Conservation (phyloP, 2,113 vertebrate genomes). For the Aspiorhynchus laticeps region DNA sequence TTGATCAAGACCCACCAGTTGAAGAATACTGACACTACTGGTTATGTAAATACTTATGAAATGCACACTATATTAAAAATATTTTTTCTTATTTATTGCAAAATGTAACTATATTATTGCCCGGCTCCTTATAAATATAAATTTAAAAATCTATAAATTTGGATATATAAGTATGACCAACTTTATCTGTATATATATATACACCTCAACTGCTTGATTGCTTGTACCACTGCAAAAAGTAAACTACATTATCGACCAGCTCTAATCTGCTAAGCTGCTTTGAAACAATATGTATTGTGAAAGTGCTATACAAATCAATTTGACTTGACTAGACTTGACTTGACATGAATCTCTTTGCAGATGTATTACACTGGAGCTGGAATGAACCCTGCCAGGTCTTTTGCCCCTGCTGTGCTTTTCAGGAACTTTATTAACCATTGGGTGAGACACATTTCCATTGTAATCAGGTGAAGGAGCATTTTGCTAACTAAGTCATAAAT, state of each 20-base stretch:
- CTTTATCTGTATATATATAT: background rate
- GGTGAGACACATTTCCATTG: conserved; percentile 77
- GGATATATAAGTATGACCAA: too few relatives aligned
- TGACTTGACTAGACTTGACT: background rate
- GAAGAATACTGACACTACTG: background rate
- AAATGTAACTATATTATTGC: background rate
- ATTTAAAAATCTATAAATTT: background rate
- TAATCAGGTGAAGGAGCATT: background rate
- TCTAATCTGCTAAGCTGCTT: background rate
- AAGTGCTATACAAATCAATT: background rate
- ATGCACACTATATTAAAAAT: too few relatives aligned
- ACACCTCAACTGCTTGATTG: background rate
- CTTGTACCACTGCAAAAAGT: background rate
- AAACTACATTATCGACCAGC: background rate
- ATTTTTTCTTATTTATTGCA: background rate
- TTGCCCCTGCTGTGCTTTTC: conserved; percentile 90
- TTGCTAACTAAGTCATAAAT: background rate
- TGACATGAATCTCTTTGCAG: conserved; percentile 66
- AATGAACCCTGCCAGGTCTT: conserved; percentile 96
- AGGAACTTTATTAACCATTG: conserved; percentile 95
- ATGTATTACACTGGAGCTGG: conserved; percentile 93
- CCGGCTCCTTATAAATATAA: background rate
- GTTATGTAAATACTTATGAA: background rate
- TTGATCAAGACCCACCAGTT: background rate
- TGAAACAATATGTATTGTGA: background rate